Conservation (phyloP, 2,797 vertebrate genomes). For the Halcyon chelicuti region DNA sequence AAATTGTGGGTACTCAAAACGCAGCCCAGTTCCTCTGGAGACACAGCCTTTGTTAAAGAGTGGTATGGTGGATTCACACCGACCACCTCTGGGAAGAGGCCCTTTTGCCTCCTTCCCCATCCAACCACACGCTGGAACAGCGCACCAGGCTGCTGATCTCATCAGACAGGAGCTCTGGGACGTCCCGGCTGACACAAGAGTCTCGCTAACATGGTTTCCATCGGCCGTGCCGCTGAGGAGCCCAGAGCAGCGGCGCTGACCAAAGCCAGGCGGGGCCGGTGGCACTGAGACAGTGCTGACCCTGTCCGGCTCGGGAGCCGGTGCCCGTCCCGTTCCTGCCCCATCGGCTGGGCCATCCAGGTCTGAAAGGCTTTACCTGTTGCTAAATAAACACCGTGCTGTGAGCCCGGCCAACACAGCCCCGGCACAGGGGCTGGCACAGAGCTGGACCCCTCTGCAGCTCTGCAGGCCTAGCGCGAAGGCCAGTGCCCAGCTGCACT, state of each 20-base stretch:
- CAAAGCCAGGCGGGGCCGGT: too few species aligned
- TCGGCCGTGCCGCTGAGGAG: too few species aligned
- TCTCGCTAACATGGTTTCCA: neutral
- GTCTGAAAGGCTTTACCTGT: neutral
- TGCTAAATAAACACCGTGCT: fast-evolving
- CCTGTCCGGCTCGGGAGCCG: too few species aligned
- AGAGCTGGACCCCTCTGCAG: neutral
- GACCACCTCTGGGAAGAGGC: neutral
- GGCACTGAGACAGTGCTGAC: too few species aligned
- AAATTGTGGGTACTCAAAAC: neutral
- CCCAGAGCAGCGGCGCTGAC: too few species aligned
- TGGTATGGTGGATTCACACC: neutral
- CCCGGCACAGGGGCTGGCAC: neutral
- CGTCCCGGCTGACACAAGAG: too few species aligned
- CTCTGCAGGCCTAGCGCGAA: neutral
- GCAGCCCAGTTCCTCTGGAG: neutral
- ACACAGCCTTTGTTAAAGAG: neutral
- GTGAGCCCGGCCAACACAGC: fast-evolving
- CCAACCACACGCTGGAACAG: neutral
- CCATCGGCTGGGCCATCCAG: neutral
- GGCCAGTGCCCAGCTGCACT: fast-evolving
- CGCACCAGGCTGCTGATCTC: neutral
- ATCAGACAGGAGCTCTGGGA: neutral
- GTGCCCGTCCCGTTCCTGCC: fast-evolving
- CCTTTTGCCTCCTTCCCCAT: neutral